Evolutionary conservation across 2,888 invertebrate genomes (phyloP).

Genomic region (Gasteruption jaculator): DNA sequence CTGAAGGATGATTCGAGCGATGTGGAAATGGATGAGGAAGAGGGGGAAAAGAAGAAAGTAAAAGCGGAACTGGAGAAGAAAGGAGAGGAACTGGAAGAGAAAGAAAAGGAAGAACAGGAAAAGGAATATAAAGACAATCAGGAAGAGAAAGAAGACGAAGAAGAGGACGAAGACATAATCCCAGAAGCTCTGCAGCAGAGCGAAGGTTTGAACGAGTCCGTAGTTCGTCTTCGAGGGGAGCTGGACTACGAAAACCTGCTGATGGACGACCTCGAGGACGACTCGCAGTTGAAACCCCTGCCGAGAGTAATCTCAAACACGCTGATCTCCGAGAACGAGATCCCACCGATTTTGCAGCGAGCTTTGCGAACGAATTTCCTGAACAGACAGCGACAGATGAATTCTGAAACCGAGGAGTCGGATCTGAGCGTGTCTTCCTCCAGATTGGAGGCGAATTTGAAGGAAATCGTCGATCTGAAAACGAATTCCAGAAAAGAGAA

Average conservation of each 20-base stretch:
- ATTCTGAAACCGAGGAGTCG: no score
- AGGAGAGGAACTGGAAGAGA: not conserved
- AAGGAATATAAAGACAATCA: slow-evolving; percentile 9
- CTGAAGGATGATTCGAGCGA: slow-evolving; percentile 20
- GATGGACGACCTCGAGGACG: slow-evolving; percentile 25
- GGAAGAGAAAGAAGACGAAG: slow-evolving; percentile 13
- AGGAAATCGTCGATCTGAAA: not conserved
- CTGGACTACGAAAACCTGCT: slow-evolving; percentile 19
- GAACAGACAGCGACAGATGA: no score
- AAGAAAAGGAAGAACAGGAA: slow-evolving; percentile 16
- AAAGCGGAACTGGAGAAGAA: slow-evolving; percentile 9
- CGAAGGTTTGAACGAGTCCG: no score
- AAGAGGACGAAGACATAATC: slow-evolving; percentile 30
- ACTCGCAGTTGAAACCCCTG: no score
- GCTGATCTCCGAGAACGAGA: no score
- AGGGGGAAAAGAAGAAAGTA: not conserved
- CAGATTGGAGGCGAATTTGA: no score
- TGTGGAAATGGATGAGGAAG: slow-evolving; percentile 15
- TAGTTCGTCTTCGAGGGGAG: not conserved
- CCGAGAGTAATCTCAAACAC: no score
- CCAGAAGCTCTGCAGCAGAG: slow-evolving; percentile 27
- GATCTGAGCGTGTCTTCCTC: no score
- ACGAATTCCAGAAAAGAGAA: slow-evolving; percentile 3
- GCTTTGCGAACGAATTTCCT: no score
- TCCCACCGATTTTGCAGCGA: no score